phyloP scores from a whole-genome alignment of 2,888 invertebrate genomes.

The Erebia palarica region DNA sequence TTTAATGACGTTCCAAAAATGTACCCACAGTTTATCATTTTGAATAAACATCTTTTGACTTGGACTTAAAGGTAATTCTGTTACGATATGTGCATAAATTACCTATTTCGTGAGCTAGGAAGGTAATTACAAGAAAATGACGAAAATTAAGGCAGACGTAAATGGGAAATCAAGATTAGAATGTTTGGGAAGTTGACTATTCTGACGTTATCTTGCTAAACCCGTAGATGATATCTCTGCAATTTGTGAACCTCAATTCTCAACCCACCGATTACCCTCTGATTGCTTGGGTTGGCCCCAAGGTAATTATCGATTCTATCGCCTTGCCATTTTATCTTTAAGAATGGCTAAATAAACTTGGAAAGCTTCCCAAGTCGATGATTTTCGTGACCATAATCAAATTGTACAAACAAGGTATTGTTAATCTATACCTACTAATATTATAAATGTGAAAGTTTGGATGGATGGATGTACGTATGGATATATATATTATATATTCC shows the following conservation, averaged over 20 bases:
- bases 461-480: no score
- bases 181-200: constrained; percentile 14
- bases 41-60: neutral
- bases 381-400: neutral
- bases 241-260: constrained; percentile 62
- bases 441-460: no score
- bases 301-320: constrained; percentile 52
- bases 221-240: constrained; percentile 55
- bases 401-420: no score
- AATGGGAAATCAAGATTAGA: constrained; percentile 11
- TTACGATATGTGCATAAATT: neutral
- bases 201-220: constrained; percentile 6
- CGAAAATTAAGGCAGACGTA: neutral
- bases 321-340: constrained; percentile 28
- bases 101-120: neutral
- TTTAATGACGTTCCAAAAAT: neutral
- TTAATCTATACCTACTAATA: no score
- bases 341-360: constrained; percentile 27
- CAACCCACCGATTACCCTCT: constrained; percentile 54
- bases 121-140: constrained; percentile 1
- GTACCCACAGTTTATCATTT: neutral
- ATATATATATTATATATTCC: no score
- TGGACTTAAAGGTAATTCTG: neutral
- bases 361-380: constrained; percentile 2
- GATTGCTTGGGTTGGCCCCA: constrained; percentile 49